Evolutionary conservation across 2,113 vertebrate genomes (phyloP).

Genomic region (Pelmatolapia mariae): DNA sequence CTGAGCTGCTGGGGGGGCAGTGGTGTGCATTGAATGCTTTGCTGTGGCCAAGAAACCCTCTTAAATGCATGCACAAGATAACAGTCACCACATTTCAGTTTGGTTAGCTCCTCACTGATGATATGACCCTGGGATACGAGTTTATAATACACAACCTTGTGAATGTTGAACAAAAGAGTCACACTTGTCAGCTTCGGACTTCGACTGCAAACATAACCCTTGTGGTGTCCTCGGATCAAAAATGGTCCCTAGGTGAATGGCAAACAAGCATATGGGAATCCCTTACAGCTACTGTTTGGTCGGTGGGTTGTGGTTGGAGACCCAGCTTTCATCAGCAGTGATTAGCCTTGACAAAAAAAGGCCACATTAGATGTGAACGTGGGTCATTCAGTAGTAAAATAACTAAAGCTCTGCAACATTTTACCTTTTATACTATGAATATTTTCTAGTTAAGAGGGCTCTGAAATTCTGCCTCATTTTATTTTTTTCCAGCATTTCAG

Average conservation of each 20-base stretch:
- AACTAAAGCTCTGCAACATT: background rate
- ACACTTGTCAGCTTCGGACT: background rate
- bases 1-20: background rate
- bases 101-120: background rate
- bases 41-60: background rate
- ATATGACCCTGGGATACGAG: background rate
- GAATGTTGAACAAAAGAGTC: background rate
- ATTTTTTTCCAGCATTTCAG: background rate
- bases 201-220: background rate
- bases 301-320: background rate
- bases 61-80: background rate
- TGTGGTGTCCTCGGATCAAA: background rate
- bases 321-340: background rate
- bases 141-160: background rate
- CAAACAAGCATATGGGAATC: no score
- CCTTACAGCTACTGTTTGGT: background rate
- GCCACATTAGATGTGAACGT: background rate
- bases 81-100: background rate
- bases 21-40: background rate
- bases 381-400: background rate
- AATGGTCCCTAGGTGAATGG: no score
- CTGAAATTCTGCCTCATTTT: background rate
- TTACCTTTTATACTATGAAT: background rate
- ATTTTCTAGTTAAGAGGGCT: background rate
- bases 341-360: background rate